These are phyloP conservation scores for Alosa sapidissima DNA, from an alignment of 2,797 vertebrate species.

Conservation along the genomic window DNA sequence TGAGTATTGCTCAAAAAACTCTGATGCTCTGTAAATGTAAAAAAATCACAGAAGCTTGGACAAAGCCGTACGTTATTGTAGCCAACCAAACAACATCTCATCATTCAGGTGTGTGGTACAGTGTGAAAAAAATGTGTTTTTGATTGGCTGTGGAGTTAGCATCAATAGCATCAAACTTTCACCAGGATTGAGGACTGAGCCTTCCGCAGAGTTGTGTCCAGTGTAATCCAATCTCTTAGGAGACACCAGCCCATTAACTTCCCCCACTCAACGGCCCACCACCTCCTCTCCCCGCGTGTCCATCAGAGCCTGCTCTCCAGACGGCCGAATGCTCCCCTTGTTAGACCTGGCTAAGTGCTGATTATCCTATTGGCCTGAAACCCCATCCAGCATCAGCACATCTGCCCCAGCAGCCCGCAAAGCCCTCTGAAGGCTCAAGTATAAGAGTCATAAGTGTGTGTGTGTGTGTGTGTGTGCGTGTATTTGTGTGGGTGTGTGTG, in stretches of 20 bases:
- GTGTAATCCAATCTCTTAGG: neutral
- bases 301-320: neutral
- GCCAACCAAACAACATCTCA: too few relatives aligned
- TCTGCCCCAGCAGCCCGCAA: neutral
- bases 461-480: neutral
- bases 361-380: slow-evolving; percentile 17
- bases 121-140: too few relatives aligned
- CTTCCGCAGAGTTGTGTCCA: neutral
- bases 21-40: too few relatives aligned
- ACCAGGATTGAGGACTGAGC: neutral
- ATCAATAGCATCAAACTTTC: too few relatives aligned
- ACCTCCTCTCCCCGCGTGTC: neutral
- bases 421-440: neutral
- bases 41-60: too few relatives aligned
- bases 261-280: neutral
- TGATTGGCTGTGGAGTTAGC: too few relatives aligned
- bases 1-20: too few relatives aligned
- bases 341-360: neutral
- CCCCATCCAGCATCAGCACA: neutral
- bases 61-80: too few relatives aligned
- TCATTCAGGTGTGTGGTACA: too few relatives aligned
- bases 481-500: too few relatives aligned
- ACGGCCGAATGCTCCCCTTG: neutral
- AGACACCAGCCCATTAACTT: neutral
- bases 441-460: neutral